Evolutionary conservation across 1,140 invertebrate species (phyloP).

Genomic region (Holcopasites calliopsidis): DNA sequence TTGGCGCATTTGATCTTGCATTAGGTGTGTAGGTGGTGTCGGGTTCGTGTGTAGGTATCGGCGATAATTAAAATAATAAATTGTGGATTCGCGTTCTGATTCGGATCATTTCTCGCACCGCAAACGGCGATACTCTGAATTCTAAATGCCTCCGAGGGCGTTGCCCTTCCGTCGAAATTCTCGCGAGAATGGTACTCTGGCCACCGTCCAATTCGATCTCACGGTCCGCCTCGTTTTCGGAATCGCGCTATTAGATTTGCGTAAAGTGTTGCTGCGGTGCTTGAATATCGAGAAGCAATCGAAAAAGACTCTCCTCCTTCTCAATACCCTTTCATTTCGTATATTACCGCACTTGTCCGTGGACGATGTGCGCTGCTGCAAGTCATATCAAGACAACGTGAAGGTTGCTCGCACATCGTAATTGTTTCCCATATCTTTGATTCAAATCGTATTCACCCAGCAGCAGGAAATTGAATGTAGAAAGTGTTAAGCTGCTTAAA

Average conservation of each 20-base stretch:
- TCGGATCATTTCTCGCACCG: slow-evolving; percentile 39
- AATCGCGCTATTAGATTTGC: slow-evolving; percentile 38
- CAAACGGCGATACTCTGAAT: slow-evolving; percentile 47
- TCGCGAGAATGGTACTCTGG: slow-evolving; percentile 12
- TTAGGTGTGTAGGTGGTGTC: too few species aligned
- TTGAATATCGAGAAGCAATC: not conserved
- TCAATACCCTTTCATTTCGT: too few species aligned
- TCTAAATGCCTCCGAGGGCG: slow-evolving; percentile 42
- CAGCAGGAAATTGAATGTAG: too few species aligned
- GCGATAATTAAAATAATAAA: slow-evolving; percentile 72
- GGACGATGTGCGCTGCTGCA: too few species aligned
- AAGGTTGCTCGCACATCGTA: too few species aligned
- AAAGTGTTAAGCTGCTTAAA: too few species aligned
- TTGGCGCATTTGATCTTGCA: too few species aligned
- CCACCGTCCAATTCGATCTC: slow-evolving; percentile 59
- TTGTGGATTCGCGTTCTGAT: slow-evolving; percentile 57
- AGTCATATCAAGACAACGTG: too few species aligned
- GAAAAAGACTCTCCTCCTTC: not conserved
- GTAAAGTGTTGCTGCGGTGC: not conserved
- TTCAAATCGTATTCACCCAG: too few species aligned
- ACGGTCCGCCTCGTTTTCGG: slow-evolving; percentile 46
- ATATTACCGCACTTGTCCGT: too few species aligned
- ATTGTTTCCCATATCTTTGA: too few species aligned
- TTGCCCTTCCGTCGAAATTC: not conserved
- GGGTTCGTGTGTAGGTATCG: too few species aligned